Evolutionary conservation across 2,797 vertebrate genomes (phyloP), one percentile per base, ranked within the genome.

Genomic region (Ateles fusciceps): DNA sequence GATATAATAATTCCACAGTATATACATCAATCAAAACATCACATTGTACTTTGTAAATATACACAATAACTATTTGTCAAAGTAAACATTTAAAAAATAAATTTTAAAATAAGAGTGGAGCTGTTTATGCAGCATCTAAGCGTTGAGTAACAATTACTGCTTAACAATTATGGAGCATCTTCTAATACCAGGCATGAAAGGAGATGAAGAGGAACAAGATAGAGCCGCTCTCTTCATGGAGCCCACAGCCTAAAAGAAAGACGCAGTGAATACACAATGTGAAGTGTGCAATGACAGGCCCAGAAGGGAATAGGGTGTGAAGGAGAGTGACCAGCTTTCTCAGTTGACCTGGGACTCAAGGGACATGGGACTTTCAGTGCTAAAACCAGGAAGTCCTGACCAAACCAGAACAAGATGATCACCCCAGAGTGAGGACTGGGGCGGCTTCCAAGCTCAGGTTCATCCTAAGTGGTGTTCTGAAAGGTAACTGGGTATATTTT

Each of bases 341-440:
- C 1, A 0, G n/a, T 71, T 78, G n/a, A 14, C 39, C 11, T 9
- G 4, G 14, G 9, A n/a, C 7, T n/a, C 4, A 50, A 14, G 48
- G 52, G 22, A 80, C 50, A 26, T 39, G 24, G n/a, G 28, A 36
- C 28, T 55, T 17, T 30, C 24, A 21, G 4, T 15, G 57, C 12
- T 7, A n/a, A 94, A 91, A 68, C 2, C 71, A 24, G 14, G 46
- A 46, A 72, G 79, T 52, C 28, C 21, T 86, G 26, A 26, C 14
- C 81, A 96, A 30, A 72, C 28, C 10, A 17, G 19, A 46, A 61
- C 28, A 86, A 75, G 15, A 2, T 7, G 1, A 21, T 71, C 36
- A 36, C 79, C n/a, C 24, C 33, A n/a, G 21, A 85, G n/a, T 57
- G 30, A 94, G 39, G 17, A 46, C 52, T 44, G 28, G 10, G 10